Conservation (phyloP, 2,113 vertebrate genomes). For the Regulus satrapa region DNA sequence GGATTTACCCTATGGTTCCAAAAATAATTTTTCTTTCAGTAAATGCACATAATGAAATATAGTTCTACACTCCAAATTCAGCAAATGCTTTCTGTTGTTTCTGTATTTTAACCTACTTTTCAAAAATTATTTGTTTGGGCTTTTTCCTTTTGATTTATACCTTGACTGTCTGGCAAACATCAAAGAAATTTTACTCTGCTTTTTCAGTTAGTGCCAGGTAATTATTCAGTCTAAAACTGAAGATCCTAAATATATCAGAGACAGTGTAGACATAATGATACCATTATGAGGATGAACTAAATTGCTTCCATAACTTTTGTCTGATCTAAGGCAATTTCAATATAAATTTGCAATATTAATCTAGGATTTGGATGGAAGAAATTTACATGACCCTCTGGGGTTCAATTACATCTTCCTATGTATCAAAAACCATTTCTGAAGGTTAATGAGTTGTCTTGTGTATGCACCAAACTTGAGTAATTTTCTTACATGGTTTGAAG, state of each 20-base stretch:
- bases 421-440: not conserved
- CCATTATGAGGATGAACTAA: not conserved
- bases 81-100: not conserved
- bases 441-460: not conserved
- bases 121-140: not conserved
- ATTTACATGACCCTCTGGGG: not conserved
- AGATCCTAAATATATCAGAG: not conserved
- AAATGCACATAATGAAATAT: not conserved
- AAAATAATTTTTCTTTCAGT: not conserved
- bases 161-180: not conserved
- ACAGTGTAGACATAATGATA: not conserved
- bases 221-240: not conserved
- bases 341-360: constrained; percentile 8
- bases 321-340: not conserved
- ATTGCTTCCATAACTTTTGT: not conserved
- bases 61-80: not conserved
- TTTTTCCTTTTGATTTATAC: not conserved
- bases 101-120: not conserved
- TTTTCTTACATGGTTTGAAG: not conserved
- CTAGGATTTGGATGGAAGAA: not conserved
- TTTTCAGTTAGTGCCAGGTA: not conserved
- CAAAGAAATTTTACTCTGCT: not conserved
- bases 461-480: not conserved
- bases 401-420: not conserved
- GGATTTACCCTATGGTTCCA: not conserved